These are phyloP conservation scores for Diorhabda elongata DNA, from an alignment of 1,140 invertebrate genomes.

Conservation along the genomic window DNA sequence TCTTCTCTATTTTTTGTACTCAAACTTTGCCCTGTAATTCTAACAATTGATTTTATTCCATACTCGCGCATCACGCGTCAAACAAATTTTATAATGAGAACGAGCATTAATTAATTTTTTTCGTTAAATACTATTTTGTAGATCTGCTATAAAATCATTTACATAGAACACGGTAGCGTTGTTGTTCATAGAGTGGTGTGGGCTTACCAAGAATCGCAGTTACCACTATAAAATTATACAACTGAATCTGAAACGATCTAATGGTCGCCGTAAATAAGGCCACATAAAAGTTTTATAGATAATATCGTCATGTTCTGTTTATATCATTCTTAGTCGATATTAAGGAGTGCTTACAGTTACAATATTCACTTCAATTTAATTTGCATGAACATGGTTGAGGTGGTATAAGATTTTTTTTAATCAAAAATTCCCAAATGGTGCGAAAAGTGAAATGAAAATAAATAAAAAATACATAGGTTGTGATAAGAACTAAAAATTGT, in stretches of 20 bases:
- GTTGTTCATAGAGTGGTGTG: neutral
- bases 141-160: neutral
- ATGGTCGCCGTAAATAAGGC: neutral
- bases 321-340: neutral
- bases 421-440: too few relatives aligned
- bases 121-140: too few relatives aligned
- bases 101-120: too few relatives aligned
- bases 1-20: too few relatives aligned
- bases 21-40: too few relatives aligned
- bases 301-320: constrained; percentile 2
- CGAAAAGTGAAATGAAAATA: too few relatives aligned
- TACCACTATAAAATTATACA: constrained; percentile 3
- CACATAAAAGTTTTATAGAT: neutral
- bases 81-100: too few relatives aligned
- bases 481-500: too few relatives aligned
- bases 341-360: neutral
- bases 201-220: neutral
- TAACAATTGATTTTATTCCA: too few relatives aligned
- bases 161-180: neutral
- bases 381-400: neutral
- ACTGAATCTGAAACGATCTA: constrained; percentile 2
- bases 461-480: too few relatives aligned
- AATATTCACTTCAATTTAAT: neutral
- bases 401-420: too few relatives aligned
- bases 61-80: too few relatives aligned